Percentiles rank a stretch among this genome's conserved stretches.
phyloP scores from a whole-genome alignment of 2,888 invertebrate species.

The Erebia aethiops region DNA sequence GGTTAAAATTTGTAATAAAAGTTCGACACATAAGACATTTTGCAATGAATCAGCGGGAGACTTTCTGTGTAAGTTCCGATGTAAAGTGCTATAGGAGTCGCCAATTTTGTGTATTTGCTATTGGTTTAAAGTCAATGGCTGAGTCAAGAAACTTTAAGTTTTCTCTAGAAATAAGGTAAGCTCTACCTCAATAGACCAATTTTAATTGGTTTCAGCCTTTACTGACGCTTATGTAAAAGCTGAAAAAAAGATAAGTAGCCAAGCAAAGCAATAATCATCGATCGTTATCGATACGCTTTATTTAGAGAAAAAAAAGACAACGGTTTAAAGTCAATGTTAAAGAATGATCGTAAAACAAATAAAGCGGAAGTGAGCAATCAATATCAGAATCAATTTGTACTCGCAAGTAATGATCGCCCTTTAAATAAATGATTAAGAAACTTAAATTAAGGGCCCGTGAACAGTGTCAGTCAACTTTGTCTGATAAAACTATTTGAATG shows the following conservation, averaged over 20 bases:
- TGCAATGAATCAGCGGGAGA: too few relatives aligned
- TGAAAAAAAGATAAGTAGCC: constrained; percentile 19
- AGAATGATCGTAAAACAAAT: constrained; percentile 52
- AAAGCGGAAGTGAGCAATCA: constrained; percentile 77
- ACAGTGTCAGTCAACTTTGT: constrained; percentile 19
- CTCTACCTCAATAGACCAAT: too few relatives aligned
- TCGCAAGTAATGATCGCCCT: constrained; percentile 61
- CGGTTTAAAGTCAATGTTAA: constrained; percentile 50
- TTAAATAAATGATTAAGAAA: constrained; percentile 74
- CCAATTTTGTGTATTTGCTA: too few relatives aligned
- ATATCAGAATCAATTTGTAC: constrained; percentile 69
- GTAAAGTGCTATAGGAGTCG: too few relatives aligned
- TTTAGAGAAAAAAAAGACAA: constrained; percentile 52
- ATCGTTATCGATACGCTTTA: constrained; percentile 46
- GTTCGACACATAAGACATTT: too few relatives aligned
- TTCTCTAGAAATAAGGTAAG: too few relatives aligned
- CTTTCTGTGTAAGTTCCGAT: too few relatives aligned
- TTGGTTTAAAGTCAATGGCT: too few relatives aligned
- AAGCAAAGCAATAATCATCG: constrained; percentile 29
- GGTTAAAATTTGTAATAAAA: too few relatives aligned
- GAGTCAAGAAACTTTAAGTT: neutral
- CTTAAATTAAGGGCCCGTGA: constrained; percentile 53
- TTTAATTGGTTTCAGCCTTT: too few relatives aligned
- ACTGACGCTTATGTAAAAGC: neutral
- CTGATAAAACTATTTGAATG: neutral